Percentiles rank a stretch among this genome's conserved stretches.
Evolutionary conservation across 2,888 invertebrate genomes (phyloP).

Genomic region (Salpingus planirostris): DNA sequence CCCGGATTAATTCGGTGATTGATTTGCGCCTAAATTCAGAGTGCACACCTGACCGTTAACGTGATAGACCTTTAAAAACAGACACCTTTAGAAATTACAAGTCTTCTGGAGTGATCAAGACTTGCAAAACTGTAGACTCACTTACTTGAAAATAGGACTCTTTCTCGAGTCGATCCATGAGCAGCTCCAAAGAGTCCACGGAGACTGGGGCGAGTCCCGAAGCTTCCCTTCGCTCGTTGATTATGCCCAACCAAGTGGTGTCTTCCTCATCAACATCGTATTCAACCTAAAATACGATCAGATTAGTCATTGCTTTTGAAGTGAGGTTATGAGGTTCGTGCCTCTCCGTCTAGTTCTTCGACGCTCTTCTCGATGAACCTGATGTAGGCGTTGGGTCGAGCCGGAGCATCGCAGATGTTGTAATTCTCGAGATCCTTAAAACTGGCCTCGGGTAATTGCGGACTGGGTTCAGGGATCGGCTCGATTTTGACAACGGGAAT

Average conservation of each 20-base stretch:
- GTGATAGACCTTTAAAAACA: conserved; percentile 15
- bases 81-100: too few relatives aligned
- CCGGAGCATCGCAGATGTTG: conserved; percentile 72
- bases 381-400: conserved; percentile 81
- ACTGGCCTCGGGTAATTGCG: conserved; percentile 60
- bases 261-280: conserved; percentile 99
- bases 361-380: conserved; percentile 90
- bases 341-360: conserved; percentile 86
- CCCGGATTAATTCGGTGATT: conserved; percentile 2
- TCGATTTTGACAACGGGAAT: conserved; percentile 4
- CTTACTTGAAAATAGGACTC: conserved; percentile 92
- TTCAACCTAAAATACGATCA: conserved; percentile 52
- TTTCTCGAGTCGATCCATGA: conserved; percentile 97
- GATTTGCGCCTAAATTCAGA: background rate
- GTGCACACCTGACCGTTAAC: conserved; percentile 15
- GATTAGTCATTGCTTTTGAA: background rate
- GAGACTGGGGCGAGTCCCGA: conserved; percentile 67
- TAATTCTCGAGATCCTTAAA: conserved; percentile 68
- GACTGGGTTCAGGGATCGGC: conserved; percentile 32
- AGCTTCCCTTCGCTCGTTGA: conserved; percentile 74
- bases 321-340: too few relatives aligned
- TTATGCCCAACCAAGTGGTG: conserved; percentile 82
- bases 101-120: too few relatives aligned
- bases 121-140: conserved; percentile 3
- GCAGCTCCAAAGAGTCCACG: conserved; percentile 83